Evolutionary conservation across 2,797 vertebrate species (phyloP).

Genomic region (Acropternis orthonyx): DNA sequence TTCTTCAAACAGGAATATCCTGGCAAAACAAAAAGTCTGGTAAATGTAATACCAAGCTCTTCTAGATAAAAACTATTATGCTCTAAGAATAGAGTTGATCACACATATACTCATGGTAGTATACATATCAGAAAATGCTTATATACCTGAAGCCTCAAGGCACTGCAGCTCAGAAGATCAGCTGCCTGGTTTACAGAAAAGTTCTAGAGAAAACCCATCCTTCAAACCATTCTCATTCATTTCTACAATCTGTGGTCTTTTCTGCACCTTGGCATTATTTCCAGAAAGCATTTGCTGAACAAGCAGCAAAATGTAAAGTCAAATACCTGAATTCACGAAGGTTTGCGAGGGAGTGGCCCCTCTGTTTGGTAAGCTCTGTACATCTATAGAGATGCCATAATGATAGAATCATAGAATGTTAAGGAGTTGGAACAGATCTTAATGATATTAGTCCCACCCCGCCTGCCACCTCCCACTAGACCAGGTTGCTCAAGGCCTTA

Average conservation of each 20-base stretch:
- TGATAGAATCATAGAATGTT: neutral
- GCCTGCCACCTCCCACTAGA: neutral
- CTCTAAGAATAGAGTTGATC: neutral
- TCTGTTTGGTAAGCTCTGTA: neutral
- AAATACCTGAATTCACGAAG: neutral
- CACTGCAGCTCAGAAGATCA: neutral
- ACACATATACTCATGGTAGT: neutral
- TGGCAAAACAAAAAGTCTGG: neutral
- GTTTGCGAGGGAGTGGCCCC: neutral
- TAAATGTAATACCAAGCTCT: neutral
- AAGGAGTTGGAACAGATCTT: neutral
- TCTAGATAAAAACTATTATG: neutral
- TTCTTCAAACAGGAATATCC: neutral
- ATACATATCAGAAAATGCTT: neutral
- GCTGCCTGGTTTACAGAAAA: neutral
- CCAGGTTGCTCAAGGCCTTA: neutral
- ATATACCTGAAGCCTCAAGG: neutral
- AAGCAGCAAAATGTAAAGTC: neutral
- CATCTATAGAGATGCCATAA: neutral
- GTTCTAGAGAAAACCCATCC: neutral
- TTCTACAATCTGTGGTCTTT: neutral
- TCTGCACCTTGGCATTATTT: neutral
- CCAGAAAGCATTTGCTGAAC: neutral
- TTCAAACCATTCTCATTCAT: neutral
- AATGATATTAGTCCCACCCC: neutral